Percentiles rank a stretch among this genome's conserved stretches.
Conservation (phyloP, 2,888 invertebrate species). For the Eugnorisma glareosa region DNA sequence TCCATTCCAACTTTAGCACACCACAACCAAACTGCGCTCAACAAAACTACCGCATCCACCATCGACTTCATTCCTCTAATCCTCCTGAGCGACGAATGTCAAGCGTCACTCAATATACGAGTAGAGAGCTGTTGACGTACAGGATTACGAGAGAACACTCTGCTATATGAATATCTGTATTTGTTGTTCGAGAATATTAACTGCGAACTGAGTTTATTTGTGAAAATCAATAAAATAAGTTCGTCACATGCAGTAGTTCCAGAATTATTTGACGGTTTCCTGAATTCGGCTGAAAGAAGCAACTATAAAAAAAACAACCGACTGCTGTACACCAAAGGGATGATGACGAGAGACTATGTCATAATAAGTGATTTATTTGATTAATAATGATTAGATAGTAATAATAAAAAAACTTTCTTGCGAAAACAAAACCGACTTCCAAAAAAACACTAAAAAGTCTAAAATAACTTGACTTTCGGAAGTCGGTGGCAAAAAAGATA, state of each 20-base stretch:
- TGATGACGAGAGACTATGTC: not conserved
- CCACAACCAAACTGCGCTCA: conserved; percentile 33
- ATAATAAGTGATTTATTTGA: too few species aligned
- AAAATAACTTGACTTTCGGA: too few species aligned
- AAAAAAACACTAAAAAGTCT: too few species aligned
- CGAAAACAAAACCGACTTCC: too few species aligned
- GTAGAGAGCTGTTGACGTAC: conserved; percentile 81
- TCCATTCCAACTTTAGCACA: not conserved
- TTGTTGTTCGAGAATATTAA: conserved; percentile 53
- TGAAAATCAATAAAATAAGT: not conserved
- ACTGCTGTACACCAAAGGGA: not conserved
- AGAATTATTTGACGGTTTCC: not conserved
- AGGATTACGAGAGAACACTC: conserved; percentile 78
- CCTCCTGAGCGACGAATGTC: conserved; percentile 78
- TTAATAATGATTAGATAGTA: too few species aligned
- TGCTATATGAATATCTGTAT: conserved; percentile 65
- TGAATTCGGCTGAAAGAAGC: not conserved
- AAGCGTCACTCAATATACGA: conserved; percentile 87
- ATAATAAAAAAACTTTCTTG: too few species aligned
- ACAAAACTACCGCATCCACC: conserved; percentile 74
- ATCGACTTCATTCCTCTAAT: conserved; percentile 61
- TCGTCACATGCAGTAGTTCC: not conserved
- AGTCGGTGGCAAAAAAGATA: too few species aligned
- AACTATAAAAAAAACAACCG: not conserved
- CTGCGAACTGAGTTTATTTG: conserved; percentile 5